Evolutionary conservation across 2,888 invertebrate species (phyloP), one percentile per base, ranked within the genome.

Genomic region (Ametastegia equiseti): DNA sequence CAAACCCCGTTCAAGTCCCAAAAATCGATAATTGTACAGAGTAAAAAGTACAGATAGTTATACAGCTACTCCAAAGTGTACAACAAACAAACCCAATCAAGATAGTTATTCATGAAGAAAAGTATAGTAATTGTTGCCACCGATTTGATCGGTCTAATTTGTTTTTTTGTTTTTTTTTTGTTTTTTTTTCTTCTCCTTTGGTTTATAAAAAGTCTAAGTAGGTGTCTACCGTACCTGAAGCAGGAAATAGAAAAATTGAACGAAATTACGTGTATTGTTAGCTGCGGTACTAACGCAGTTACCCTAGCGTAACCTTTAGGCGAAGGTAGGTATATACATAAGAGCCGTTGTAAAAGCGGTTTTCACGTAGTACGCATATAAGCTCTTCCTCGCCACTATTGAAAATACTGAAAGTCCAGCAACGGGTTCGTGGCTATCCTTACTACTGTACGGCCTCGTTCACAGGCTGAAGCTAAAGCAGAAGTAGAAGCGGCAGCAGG

Each of bases 361-460:
- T 71, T 47, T 6, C 75, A 54, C 33, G 19, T 54, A 4, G 23
- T 54, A 30, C 27, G 13, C 27, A 39, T n/a, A 30, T 63, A 23
- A 67, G 65, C 27, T n/a, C 19, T 75, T 54, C n/a, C n/a, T n/a
- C n/a, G n/a, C n/a, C n/a, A 75, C 75, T 54, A 50, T 54, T 75
- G 54, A 54, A 50, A 54, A 75, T 75, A 75, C 54, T 33, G 54
- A 71, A 45, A 75, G 54, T 36, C 75, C 30, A 45, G 47, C 27
- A 30, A 47, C 47, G 71, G 36, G 36, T 67, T 13, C 65, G n/a
- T 67, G 39, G 19, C 36, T 33, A 39, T 39, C 39, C 39, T 67
- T 67, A 71, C 71, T 71, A n/a, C n/a, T n/a, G n/a, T n/a, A 47
- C 71, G 71, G 75, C 75, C 71, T 75, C 75, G 75, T 75, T 75